Percentiles rank a stretch among this genome's conserved stretches.
phyloP scores from a whole-genome alignment of 2,888 invertebrate genomes.

The Amblyteles armatorius region DNA sequence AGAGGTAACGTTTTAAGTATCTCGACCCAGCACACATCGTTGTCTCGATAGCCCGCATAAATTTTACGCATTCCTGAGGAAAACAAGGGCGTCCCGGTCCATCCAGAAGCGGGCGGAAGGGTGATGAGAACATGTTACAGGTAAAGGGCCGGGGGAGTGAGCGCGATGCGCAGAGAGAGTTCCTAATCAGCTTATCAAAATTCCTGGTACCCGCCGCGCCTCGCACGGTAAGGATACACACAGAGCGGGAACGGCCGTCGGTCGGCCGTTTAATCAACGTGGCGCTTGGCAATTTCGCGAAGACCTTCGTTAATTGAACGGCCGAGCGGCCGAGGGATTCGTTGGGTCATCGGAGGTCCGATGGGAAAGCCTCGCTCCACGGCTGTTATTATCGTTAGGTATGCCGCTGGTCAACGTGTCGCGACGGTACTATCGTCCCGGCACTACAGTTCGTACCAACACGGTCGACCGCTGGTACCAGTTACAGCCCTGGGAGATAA shows the following conservation, averaged over 20 bases:
- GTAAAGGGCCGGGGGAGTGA: neutral
- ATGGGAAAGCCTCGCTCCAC: constrained; percentile 52
- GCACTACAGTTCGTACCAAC: neutral
- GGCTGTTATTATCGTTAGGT: constrained; percentile 70
- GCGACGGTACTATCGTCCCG: constrained; percentile 44
- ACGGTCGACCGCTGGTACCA: neutral
- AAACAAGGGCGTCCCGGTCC: neutral
- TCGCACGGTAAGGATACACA: constrained; percentile 22
- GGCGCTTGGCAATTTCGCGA: constrained; percentile 68
- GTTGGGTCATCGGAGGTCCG: constrained; percentile 45
- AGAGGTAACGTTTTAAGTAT: too few species aligned
- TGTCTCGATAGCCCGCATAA: neutral
- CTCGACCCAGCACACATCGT: neutral
- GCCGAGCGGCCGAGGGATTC: constrained; percentile 52
- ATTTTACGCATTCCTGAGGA: neutral
- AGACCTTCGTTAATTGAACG: constrained; percentile 70
- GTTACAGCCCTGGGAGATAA: neutral
- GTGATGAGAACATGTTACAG: neutral
- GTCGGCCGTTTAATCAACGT: constrained; percentile 70
- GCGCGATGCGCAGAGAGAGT: constrained; percentile 22
- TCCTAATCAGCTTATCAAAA: constrained; percentile 70
- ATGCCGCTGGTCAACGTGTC: constrained; percentile 52
- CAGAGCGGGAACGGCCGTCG: constrained; percentile 45
- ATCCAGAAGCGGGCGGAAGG: neutral
- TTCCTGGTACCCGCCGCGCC: constrained; percentile 60